A percentile compares a stretch with the other conserved stretches of the same genome.
Evolutionary conservation across 2,113 vertebrate genomes (phyloP).

Genomic region (Atlantisia rogersi): DNA sequence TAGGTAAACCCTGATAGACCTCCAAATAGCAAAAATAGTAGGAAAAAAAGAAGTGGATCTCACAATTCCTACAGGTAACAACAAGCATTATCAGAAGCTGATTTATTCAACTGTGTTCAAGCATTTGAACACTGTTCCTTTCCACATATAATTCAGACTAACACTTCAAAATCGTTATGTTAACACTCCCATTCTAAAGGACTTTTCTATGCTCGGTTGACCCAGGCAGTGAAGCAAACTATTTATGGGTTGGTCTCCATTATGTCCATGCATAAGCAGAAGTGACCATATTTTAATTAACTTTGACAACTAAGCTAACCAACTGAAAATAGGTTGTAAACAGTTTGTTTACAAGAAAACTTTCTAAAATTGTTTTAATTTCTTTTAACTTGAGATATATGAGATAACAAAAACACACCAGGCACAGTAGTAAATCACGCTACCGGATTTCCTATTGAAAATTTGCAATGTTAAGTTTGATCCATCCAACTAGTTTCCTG

Average conservation of each 20-base stretch:
- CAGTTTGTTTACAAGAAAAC: neutral
- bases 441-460: neutral
- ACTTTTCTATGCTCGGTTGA: neutral
- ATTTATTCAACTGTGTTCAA: neutral
- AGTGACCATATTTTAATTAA: neutral
- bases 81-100: neutral
- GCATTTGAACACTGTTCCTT: neutral
- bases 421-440: neutral
- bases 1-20: neutral
- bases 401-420: neutral
- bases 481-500: neutral
- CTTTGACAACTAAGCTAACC: neutral
- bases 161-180: neutral
- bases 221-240: neutral
- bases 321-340: neutral
- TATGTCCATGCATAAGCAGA: neutral
- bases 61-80: neutral
- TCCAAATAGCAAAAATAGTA: neutral
- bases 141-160: neutral
- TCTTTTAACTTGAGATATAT: neutral
- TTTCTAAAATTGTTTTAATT: accelerated
- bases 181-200: neutral
- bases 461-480: neutral
- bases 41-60: neutral
- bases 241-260: neutral